Conservation (phyloP, 2,113 vertebrate species). For the Cinclus mexicanus region DNA sequence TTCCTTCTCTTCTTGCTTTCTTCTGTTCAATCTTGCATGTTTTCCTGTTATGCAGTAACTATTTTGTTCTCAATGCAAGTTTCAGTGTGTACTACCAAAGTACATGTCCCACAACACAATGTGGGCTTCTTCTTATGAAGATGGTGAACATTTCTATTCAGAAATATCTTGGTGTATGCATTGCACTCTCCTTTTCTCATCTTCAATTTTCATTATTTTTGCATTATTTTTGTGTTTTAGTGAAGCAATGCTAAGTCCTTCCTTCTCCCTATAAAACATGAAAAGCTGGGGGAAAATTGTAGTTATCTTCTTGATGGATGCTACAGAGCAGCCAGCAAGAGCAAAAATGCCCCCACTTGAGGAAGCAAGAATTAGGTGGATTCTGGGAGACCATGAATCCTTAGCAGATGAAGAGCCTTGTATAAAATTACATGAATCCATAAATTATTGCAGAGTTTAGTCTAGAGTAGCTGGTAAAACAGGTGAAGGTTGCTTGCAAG, state of each 20-base stretch:
- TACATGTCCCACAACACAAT: not conserved
- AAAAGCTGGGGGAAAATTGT: not conserved
- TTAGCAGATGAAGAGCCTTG: not conserved
- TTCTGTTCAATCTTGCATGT: not conserved
- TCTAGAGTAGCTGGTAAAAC: not conserved
- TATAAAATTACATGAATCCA: not conserved
- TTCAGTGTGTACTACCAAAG: not conserved
- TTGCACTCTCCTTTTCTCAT: not conserved
- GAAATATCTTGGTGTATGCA: not conserved
- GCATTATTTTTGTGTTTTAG: not conserved
- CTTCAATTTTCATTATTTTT: not conserved
- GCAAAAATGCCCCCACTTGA: not conserved
- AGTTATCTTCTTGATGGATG: not conserved
- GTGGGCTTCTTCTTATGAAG: not conserved
- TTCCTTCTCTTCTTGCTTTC: not conserved
- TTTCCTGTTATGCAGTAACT: not conserved
- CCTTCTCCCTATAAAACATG: not conserved
- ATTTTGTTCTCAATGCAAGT: not conserved
- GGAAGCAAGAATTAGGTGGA: not conserved
- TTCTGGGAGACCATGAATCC: not conserved
- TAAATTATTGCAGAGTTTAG: not conserved
- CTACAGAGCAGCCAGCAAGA: not conserved
- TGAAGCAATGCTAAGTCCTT: not conserved
- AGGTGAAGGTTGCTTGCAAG: not conserved
- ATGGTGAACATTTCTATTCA: not conserved